These are phyloP conservation scores for Sabatieria punctata DNA, from an alignment of 2,888 invertebrate species.

Conservation along the genomic window DNA sequence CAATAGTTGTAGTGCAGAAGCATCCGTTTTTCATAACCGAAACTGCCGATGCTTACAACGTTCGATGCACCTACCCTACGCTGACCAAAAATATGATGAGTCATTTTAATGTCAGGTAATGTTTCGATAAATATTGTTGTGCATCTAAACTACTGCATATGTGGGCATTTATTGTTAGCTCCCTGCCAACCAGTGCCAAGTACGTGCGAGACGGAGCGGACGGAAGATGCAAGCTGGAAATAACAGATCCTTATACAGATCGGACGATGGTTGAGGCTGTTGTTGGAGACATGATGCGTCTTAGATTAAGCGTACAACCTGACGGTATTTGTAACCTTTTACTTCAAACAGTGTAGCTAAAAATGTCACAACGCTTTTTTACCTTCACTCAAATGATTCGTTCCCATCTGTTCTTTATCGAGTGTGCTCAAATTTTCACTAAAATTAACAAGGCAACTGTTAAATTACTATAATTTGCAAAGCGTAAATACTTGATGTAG, in stretches of 20 bases:
- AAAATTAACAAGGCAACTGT: too few relatives aligned
- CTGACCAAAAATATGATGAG: conserved; percentile 78
- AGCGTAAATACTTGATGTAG: too few relatives aligned
- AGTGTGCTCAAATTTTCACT: too few relatives aligned
- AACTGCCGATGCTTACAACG: conserved; percentile 85
- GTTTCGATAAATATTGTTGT: too few relatives aligned
- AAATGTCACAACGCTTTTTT: too few relatives aligned
- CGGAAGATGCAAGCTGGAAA: background rate
- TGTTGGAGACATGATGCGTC: background rate
- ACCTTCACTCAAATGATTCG: too few relatives aligned
- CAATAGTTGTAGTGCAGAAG: conserved; percentile 76
- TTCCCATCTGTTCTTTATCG: too few relatives aligned
- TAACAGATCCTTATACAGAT: background rate
- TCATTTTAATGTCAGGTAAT: conserved; percentile 52
- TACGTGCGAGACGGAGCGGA: background rate
- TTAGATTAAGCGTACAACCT: background rate
- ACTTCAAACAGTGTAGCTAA: too few relatives aligned
- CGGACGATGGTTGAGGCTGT: background rate
- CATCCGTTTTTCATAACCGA: conserved; percentile 86
- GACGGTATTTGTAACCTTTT: too few relatives aligned
- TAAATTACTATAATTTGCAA: too few relatives aligned
- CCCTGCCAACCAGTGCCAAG: background rate
- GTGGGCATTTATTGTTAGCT: background rate
- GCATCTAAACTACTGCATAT: too few relatives aligned
- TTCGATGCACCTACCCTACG: conserved; percentile 82